Conservation (phyloP, 2,797 vertebrate genomes). For the Crypturellus tataupa region DNA sequence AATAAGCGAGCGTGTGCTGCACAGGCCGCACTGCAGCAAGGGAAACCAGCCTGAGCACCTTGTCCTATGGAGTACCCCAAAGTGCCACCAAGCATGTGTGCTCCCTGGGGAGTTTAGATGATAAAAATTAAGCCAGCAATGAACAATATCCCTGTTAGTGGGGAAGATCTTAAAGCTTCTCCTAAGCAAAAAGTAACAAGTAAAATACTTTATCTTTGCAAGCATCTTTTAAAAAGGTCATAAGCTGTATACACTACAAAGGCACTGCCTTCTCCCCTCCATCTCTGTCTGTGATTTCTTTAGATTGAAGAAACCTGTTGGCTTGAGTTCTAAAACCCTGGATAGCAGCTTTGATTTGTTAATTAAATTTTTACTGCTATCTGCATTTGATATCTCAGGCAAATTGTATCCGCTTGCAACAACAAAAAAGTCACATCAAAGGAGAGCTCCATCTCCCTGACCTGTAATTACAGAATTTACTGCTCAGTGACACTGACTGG, state of each 20-base stretch:
- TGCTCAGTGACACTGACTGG: slow-evolving; percentile 65
- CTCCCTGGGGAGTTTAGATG: not conserved
- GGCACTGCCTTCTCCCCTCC: slow-evolving; percentile 48
- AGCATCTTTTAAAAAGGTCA: slow-evolving; percentile 43
- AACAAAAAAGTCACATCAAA: slow-evolving; percentile 83
- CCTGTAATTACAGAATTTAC: slow-evolving; percentile 81
- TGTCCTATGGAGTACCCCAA: not conserved
- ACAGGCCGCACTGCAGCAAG: not conserved
- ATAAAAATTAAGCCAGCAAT: slow-evolving; percentile 11
- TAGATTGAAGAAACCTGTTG: slow-evolving; percentile 80
- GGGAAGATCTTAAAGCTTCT: slow-evolving; percentile 43
- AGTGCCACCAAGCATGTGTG: not conserved
- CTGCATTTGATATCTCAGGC: slow-evolving; percentile 82
- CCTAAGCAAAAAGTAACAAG: slow-evolving; percentile 12
- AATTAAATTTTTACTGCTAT: slow-evolving; percentile 85
- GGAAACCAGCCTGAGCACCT: not conserved
- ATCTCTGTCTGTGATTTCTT: slow-evolving; percentile 55
- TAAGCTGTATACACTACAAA: slow-evolving; percentile 68
- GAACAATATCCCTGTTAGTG: slow-evolving; percentile 2
- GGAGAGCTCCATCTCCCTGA: slow-evolving; percentile 64
- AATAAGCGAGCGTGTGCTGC: not conserved
- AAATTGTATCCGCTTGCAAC: slow-evolving; percentile 77
- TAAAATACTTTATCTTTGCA: slow-evolving; percentile 62
- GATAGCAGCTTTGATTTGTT: slow-evolving; percentile 84
- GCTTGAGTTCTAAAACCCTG: slow-evolving; percentile 80